Base-by-base conservation (phyloP, 2,888 invertebrate genomes). In the Micoletzkya japonica region DNA sequence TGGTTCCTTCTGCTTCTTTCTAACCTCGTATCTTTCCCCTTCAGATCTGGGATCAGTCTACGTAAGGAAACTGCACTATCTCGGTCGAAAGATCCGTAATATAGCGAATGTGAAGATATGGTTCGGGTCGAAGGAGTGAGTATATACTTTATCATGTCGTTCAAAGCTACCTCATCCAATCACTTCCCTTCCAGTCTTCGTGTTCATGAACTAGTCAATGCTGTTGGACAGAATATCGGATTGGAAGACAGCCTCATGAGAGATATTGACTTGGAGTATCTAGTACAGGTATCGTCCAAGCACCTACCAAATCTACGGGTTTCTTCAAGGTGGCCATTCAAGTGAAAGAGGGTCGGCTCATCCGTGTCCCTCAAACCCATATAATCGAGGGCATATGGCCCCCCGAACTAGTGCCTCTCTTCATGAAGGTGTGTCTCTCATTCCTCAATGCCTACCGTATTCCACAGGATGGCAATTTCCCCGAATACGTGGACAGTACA, bases 221-320 rank as follows among this genome's bases (percentile, higher is more conserved):
- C 84, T 1, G 75, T 83, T 17, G 81, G 83, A 3, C 82, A 83
- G 52, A 82, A 82, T 39, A 83, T 84, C 57, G 84, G 84, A 37
- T 73, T 84, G 26, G 79, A 82, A 52, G 75, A 80, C 44, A 77
- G 75, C 52, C 74, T 82, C 36, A 74, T 84, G 56, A 74, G 75
- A 14, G 80, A 84, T 50, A 77, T 84, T 24, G 82, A 84, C 70
- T 73, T 84, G 2, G 80, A 84, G 37, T 77, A 80, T 57, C 70
- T 84, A 59, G 79, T 84, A 30, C 76, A 79, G 69, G 80, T 80
- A 66, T 56, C 56, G 17, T 3, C 30, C 4, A 44, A 14, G 10
- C 10, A 14, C 44, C 10, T 44, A 14, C 44, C 10, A 44, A 14
- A 14, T 14, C 44, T 44, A 44, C 20, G 10, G 20, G 20, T 44